Percentiles rank a stretch among this genome's conserved stretches.
These are phyloP conservation scores for Passerina amoena DNA, from an alignment of 2,113 vertebrate species.

Conservation along the genomic window DNA sequence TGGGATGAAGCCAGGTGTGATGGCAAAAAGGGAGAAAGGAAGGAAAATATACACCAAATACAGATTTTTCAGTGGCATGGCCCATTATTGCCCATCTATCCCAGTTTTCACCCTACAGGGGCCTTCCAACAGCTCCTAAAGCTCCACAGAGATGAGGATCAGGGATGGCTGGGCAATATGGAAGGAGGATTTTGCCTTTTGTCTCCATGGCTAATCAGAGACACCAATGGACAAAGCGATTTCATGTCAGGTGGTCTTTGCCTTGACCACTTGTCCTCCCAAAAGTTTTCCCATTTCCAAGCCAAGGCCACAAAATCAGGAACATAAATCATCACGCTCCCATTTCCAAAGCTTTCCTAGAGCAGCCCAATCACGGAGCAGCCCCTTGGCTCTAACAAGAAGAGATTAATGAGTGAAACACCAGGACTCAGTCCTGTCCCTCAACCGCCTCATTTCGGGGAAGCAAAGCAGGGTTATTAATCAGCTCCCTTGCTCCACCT, in stretches of 20 bases:
- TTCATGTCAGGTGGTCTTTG: not conserved
- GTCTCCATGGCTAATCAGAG: not conserved
- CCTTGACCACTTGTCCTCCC: not conserved
- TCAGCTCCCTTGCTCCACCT: not conserved
- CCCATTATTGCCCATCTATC: accelerated
- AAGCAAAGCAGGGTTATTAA: not conserved
- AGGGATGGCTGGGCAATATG: not conserved
- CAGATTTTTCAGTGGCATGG: not conserved
- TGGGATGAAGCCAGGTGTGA: not conserved
- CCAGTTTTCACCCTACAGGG: not conserved
- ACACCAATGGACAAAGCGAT: not conserved
- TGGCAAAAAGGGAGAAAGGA: not conserved
- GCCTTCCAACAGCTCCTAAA: not conserved
- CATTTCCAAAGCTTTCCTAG: not conserved
- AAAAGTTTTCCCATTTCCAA: not conserved
- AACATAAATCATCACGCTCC: not conserved
- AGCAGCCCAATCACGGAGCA: not conserved
- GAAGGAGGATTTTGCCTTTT: not conserved
- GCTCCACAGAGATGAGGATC: not conserved
- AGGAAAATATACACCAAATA: accelerated
- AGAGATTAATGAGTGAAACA: not conserved
- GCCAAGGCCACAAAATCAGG: not conserved
- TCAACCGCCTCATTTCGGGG: not conserved
- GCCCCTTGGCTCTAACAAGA: not conserved
- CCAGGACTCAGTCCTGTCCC: not conserved